Conservation (phyloP, 2,888 invertebrate genomes). For the Orchestes rusci region DNA sequence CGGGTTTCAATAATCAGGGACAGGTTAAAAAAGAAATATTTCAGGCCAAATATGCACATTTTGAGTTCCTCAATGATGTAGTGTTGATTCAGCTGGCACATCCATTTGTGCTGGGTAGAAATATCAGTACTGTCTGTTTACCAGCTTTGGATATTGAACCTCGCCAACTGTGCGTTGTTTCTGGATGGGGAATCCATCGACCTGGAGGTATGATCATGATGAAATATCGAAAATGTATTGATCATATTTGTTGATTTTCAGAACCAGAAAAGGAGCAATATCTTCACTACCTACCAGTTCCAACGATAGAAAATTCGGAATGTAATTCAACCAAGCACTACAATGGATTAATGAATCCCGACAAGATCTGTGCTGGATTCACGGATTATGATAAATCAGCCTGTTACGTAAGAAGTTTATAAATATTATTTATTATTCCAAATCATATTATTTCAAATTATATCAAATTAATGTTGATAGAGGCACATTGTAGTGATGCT, state of each 20-base stretch:
- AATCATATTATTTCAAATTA: too few relatives aligned
- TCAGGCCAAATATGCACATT: slow-evolving; percentile 50
- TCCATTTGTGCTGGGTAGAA: slow-evolving; percentile 47
- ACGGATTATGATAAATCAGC: slow-evolving; percentile 50
- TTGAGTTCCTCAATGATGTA: slow-evolving; percentile 52
- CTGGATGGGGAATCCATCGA: slow-evolving; percentile 52
- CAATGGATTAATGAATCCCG: slow-evolving; percentile 50
- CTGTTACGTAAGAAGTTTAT: slow-evolving; percentile 49
- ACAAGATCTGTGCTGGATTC: slow-evolving; percentile 55
- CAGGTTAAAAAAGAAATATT: too few relatives aligned
- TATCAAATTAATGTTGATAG: too few relatives aligned
- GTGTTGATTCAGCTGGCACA: slow-evolving; percentile 49
- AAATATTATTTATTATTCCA: background rate
- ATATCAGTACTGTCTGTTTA: slow-evolving; percentile 53
- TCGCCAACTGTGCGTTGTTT: slow-evolving; percentile 50
- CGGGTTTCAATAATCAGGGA: too few relatives aligned
- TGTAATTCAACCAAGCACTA: slow-evolving; percentile 59
- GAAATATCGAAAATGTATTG: background rate
- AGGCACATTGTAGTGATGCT: too few relatives aligned
- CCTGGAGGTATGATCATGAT: slow-evolving; percentile 41
- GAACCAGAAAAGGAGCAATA: slow-evolving; percentile 46
- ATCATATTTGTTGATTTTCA: slow-evolving; percentile 32
- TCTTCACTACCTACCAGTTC: slow-evolving; percentile 49
- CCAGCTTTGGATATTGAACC: slow-evolving; percentile 46
- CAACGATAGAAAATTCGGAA: slow-evolving; percentile 47